Evolutionary conservation across 2,888 invertebrate genomes (phyloP), one percentile per base, ranked within the genome.

Genomic region (Rhogogaster chlorosoma): DNA sequence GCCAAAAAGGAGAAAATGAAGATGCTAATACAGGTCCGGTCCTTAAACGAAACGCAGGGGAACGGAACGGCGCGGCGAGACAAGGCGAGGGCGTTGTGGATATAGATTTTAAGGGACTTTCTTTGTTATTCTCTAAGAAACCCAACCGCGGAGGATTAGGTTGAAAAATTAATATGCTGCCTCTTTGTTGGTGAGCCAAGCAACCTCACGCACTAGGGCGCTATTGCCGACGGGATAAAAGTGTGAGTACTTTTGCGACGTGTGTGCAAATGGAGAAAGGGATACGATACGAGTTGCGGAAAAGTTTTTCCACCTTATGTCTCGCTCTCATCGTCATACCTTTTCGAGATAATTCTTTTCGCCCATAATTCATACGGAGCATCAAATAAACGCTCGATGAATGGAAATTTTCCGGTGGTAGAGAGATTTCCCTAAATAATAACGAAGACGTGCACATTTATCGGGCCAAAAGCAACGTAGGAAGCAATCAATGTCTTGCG

Each of bases 401-500:
- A 77, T 77, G 26, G 36, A 26, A 45, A 75, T 38, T 45, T 75
- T 77, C 18, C 32, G 26, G n/a, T 18, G n/a, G 32, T 73, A 32
- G 15, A 42, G 9, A 73, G 53, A 77, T 77, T 77, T n/a, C 32
- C 49, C 77, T 77, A 77, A 77, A 77, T 53, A 77, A 53, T 77
- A 77, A 15, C 29, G 18, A 77, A 36, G 38, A 71, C 67, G 70
- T 84, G 77, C 84, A 49, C 67, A 64, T 45, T 82, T 82, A 83
- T 83, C 38, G 45, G 57, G 32, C 26, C 9, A 7, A 29, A n/a
- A 53, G n/a, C 61, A 38, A 45, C 57, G 78, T 22, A 57, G 70
- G 64, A 61, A 80, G 83, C 86, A 61, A 80, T 80, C 85, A 86
- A 86, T 86, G 84, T 86, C 85, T 86, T 85, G 12, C 45, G 85